phyloP scores from a whole-genome alignment of 2,888 invertebrate genomes.

The Netelia melanura region DNA sequence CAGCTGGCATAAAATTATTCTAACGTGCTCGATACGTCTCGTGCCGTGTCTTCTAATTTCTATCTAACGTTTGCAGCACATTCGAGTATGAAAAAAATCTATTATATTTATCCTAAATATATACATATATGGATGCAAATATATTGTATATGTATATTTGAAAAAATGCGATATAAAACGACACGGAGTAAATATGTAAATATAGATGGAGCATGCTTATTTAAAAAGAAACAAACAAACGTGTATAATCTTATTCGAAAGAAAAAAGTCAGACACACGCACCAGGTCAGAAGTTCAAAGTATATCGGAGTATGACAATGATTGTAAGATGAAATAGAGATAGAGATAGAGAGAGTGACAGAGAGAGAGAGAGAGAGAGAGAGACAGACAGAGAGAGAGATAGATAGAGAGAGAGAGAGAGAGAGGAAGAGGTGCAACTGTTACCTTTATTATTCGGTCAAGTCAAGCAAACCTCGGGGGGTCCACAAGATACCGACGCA shows the following conservation, averaged over 20 bases:
- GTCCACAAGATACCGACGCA: slow-evolving; percentile 86
- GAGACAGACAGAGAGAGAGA: slow-evolving; percentile 39
- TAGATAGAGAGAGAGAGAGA: too few relatives aligned
- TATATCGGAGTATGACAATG: slow-evolving; percentile 47
- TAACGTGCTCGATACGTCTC: slow-evolving; percentile 33
- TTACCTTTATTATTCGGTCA: slow-evolving; percentile 86
- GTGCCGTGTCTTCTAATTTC: neutral
- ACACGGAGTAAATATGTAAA: neutral
- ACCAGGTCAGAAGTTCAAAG: slow-evolving; percentile 66
- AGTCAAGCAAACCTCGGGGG: slow-evolving; percentile 86
- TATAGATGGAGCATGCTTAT: slow-evolving; percentile 41
- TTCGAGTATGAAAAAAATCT: slow-evolving; percentile 13
- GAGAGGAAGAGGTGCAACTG: slow-evolving; percentile 86
- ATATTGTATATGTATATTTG: slow-evolving; percentile 1
- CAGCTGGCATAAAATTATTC: slow-evolving; percentile 26
- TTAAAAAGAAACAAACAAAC: slow-evolving; percentile 43
- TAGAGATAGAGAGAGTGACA: slow-evolving; percentile 16
- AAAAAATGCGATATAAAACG: neutral
- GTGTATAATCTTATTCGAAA: slow-evolving; percentile 44
- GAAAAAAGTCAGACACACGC: slow-evolving; percentile 65
- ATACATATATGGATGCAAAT: neutral
- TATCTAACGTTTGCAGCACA: slow-evolving; percentile 5
- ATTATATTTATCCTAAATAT: slow-evolving; percentile 24
- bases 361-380: slow-evolving; percentile 15
- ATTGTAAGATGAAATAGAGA: slow-evolving; percentile 52